These are phyloP conservation scores for Hydrocynus forskahlii DNA, from an alignment of 2,797 vertebrate species.

Conservation along the genomic window DNA sequence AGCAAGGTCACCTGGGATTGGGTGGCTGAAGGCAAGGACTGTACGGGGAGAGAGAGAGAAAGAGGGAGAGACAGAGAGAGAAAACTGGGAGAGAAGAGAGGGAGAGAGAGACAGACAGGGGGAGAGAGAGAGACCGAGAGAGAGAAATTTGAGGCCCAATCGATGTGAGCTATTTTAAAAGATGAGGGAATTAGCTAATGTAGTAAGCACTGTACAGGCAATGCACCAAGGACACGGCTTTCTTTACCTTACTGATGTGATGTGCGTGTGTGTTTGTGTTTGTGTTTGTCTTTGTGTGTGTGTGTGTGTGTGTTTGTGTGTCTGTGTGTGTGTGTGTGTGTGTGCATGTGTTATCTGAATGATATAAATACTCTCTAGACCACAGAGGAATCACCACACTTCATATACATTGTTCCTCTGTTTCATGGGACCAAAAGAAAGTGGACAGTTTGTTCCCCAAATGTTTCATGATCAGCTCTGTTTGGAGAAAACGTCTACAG, in stretches of 20 bases:
- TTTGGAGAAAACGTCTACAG: too few species aligned
- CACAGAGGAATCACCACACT: too few species aligned
- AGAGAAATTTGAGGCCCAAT: constrained; percentile 77
- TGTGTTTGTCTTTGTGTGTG: neutral
- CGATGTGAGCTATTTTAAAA: constrained; percentile 80
- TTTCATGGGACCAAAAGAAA: neutral
- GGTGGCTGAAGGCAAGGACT: constrained; percentile 50
- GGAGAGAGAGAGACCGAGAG: constrained; percentile 43
- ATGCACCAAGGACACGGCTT: constrained; percentile 71
- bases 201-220: constrained; percentile 72
- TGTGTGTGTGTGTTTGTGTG: too few species aligned
- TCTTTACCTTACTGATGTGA: constrained; percentile 48
- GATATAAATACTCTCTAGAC: neutral
- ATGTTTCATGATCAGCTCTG: too few species aligned
- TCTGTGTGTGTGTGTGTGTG: neutral
- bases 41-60: neutral
- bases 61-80: neutral
- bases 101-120: neutral
- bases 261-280: constrained; percentile 31
- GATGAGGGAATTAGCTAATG: constrained; percentile 73
- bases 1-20: constrained; percentile 49
- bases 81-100: neutral
- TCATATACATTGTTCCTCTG: too few species aligned
- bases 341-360: neutral
- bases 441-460: neutral